Evolutionary conservation across 2,113 vertebrate species (phyloP), one percentile per base, ranked within the genome.

Genomic region (Gobiocypris rarus): DNA sequence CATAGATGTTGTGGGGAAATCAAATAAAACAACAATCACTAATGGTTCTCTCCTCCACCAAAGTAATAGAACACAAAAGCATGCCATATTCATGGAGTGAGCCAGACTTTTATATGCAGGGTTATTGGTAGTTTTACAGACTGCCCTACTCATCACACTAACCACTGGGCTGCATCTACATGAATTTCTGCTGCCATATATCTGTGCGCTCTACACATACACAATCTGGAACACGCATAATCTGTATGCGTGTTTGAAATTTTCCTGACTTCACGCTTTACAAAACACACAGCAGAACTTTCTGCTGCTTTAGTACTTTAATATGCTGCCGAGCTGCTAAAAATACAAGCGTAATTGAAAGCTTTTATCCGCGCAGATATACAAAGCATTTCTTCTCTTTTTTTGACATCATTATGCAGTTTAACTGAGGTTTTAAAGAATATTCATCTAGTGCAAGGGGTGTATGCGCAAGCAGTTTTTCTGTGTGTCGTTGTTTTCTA

Each of bases 311-410:
- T 61, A 43, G 54, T 61, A 26, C 56, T 78, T 78, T 61, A 24
- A 59, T 26, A 26, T 59, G 56, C 75, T 43, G 56, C 75, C 56
- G 41, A 78, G 75, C 14, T 78, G 75, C 56, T 78, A 61, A 78
- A 78, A 78, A 78, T 78, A 78, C 38, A 78, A 59, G 34, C 14
- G n/a, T 78, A 78, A 78, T 78, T 78, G 34, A 78, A 78, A 78
- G 75, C 75, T 59, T 78, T 78, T 78, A 78, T 78, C 54, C 38
- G 8, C 26, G 76, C n/a, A 28, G 56, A 79, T 28, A 63, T 28
- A 61, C 26, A 78, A 79, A 79, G 76, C 56, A 19, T 78, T 45
- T 63, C 14, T 61, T 45, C 41, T 22, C 13, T 19, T 54, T 54
- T 38, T 63, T 28, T 61, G 54, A 77, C 28, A 59, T 59, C 31